phyloP scores from a whole-genome alignment of 2,888 invertebrate species.

The Sepioteuthis lessoniana region DNA sequence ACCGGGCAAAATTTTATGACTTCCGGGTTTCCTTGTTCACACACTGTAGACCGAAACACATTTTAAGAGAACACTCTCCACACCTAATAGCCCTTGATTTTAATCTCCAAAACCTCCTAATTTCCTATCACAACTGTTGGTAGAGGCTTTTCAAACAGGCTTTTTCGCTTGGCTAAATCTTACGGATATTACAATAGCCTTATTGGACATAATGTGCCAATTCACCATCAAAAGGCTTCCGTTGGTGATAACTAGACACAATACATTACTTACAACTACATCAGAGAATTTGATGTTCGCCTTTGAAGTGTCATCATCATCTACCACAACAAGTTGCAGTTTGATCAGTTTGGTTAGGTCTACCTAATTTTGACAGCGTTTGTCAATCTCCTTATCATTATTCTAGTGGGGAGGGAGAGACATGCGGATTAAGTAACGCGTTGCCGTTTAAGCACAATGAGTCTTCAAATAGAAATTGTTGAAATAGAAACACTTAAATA shows the following conservation, averaged over 20 bases:
- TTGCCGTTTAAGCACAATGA: background rate
- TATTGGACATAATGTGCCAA: background rate
- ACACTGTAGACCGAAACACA: background rate
- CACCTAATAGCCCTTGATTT: background rate
- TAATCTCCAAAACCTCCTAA: background rate
- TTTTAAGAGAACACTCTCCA: background rate
- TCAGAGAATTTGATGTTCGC: background rate
- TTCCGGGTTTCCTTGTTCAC: background rate
- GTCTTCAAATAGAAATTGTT: constrained; percentile 8
- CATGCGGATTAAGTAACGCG: background rate
- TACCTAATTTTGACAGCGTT: background rate
- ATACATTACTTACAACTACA: background rate
- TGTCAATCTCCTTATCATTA: background rate
- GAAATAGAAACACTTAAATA: constrained; percentile 4
- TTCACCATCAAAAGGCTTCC: constrained; percentile 3
- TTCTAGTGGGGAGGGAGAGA: background rate
- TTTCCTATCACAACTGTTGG: constrained; percentile 33
- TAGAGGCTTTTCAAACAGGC: background rate
- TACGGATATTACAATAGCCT: constrained; percentile 20
- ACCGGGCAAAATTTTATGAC: background rate
- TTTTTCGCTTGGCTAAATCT: constrained; percentile 4
- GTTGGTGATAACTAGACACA: background rate
- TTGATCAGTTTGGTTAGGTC: background rate
- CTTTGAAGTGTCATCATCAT: constrained; percentile 8
- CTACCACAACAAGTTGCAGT: background rate